Percentiles rank a stretch among this genome's conserved stretches.
phyloP scores from a whole-genome alignment of 2,888 invertebrate genomes.

The Geotrupes spiniger region DNA sequence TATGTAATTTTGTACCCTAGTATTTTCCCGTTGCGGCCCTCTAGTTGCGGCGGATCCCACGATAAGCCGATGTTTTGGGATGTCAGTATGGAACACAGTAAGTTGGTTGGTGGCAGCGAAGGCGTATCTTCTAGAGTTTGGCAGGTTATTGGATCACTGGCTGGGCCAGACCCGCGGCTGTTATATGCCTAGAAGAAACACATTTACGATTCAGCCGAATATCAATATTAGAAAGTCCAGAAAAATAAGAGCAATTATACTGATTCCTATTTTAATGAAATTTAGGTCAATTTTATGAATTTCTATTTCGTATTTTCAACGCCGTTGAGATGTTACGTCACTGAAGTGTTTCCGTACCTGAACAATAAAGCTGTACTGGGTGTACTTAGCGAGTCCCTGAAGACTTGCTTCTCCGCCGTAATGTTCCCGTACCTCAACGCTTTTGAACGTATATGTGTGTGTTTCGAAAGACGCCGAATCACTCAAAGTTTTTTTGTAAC shows the following conservation, averaged over 20 bases:
- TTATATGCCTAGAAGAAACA: conserved; percentile 68
- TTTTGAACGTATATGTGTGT: conserved; percentile 70
- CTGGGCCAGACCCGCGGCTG: conserved; percentile 81
- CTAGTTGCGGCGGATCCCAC: conserved; percentile 78
- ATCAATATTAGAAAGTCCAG: too few relatives aligned
- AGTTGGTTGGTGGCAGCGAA: conserved; percentile 78
- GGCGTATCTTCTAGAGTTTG: conserved; percentile 86
- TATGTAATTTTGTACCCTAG: conserved; percentile 84
- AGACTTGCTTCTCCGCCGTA: conserved; percentile 67
- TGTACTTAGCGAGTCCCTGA: conserved; percentile 72
- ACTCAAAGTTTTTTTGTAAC: conserved; percentile 68
- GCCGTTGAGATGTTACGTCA: too few relatives aligned
- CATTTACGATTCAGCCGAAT: too few relatives aligned
- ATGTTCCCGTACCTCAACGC: conserved; percentile 73
- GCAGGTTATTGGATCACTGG: conserved; percentile 74
- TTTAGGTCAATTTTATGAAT: too few relatives aligned
- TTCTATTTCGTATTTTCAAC: too few relatives aligned
- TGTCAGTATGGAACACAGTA: conserved; percentile 76
- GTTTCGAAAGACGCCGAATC: conserved; percentile 39
- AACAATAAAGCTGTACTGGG: conserved; percentile 77
- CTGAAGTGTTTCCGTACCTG: conserved; percentile 53
- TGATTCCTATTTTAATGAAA: too few relatives aligned
- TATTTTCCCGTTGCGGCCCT: conserved; percentile 80
- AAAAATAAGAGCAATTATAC: not conserved
- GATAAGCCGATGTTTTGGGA: conserved; percentile 82